Conservation (phyloP, 1,140 invertebrate species). For the Hermetia illucens region DNA sequence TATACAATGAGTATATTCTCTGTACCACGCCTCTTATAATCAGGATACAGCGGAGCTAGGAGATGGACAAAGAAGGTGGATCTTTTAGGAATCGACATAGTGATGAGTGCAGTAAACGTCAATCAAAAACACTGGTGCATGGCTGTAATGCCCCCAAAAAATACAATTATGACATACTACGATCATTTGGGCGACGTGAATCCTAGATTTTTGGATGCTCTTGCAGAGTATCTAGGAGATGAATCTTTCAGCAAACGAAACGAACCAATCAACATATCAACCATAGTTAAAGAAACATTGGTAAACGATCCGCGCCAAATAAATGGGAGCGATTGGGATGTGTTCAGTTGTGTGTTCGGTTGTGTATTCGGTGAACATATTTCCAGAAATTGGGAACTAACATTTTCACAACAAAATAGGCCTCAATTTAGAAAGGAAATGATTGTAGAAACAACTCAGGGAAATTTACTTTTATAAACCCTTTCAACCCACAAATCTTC, state of each 20-base stretch:
- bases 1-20: slow-evolving; percentile 85
- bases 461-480: no score
- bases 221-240: slow-evolving; percentile 59
- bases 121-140: slow-evolving; percentile 89
- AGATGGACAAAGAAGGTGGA: slow-evolving; percentile 68
- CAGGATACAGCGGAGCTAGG: slow-evolving; percentile 49
- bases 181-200: slow-evolving; percentile 80
- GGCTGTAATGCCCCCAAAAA: slow-evolving; percentile 63
- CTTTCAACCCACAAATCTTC: no score
- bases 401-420: slow-evolving; percentile 73
- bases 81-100: slow-evolving; percentile 5
- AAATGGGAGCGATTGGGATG: slow-evolving; percentile 91
- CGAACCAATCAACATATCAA: slow-evolving; percentile 45
- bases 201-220: slow-evolving; percentile 45
- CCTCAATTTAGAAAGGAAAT: slow-evolving; percentile 79
- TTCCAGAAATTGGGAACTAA: slow-evolving; percentile 56
- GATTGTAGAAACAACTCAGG: slow-evolving; percentile 71
- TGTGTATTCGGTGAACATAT: slow-evolving; percentile 82
- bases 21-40: slow-evolving; percentile 63
- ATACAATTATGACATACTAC: slow-evolving; percentile 64
- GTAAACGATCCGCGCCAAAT: slow-evolving; percentile 79
- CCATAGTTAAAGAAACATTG: slow-evolving; percentile 51
- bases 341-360: slow-evolving; percentile 91
- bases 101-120: slow-evolving; percentile 71
- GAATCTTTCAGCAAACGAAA: slow-evolving; percentile 79